Evolutionary conservation across 2,797 vertebrate species (phyloP), one percentile per base, ranked within the genome.

Genomic region (Mionectes olivaceus): DNA sequence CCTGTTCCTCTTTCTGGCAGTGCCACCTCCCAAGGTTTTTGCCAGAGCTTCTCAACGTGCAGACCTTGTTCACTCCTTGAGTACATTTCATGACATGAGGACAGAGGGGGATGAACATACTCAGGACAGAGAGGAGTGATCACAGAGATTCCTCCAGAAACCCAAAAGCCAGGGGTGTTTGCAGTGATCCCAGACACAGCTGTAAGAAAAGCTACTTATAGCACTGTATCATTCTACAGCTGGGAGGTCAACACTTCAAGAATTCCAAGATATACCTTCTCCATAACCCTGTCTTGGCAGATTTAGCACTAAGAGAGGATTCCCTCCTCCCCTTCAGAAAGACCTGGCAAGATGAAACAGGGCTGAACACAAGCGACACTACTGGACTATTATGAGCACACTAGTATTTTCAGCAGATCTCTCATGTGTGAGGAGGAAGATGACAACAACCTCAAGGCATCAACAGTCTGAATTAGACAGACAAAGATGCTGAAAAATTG

Each of bases 401-500:
- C 76, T 4, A 43, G 32, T 83, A 86, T 90, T 93, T 93, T 49
- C 93, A 87, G 63, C 70, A 94, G 73, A 30, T 86, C 76, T 59
- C 39, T 87, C 59, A 11, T 23, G 1, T 46, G 59, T 81, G 82
- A 86, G 76, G 32, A 79, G 52, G 59, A 90, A 67, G 74, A 95
- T 56, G 73, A 93, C 85, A 89, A 52, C 24, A 49, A 56, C 73
- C 87, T 69, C 79, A 60, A 95, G 87, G 77, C 63, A 86, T 46
- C 79, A 87, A 73, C 76, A 83, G 60, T 4, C 65, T 85, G 65
- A 93, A 95, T 95, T 86, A 94, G 69, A 84, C 32, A 89, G 90
- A 91, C 39, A 91, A 76, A 30, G 33, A 8, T 19, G 69, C 30
- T 82, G 82, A 69, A 83, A 93, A 81, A 46, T 52, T 9, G 71